phyloP scores from a whole-genome alignment of 30 jellyfish, hydroid and myxozoan species.

The Euphysa ruthae region DNA sequence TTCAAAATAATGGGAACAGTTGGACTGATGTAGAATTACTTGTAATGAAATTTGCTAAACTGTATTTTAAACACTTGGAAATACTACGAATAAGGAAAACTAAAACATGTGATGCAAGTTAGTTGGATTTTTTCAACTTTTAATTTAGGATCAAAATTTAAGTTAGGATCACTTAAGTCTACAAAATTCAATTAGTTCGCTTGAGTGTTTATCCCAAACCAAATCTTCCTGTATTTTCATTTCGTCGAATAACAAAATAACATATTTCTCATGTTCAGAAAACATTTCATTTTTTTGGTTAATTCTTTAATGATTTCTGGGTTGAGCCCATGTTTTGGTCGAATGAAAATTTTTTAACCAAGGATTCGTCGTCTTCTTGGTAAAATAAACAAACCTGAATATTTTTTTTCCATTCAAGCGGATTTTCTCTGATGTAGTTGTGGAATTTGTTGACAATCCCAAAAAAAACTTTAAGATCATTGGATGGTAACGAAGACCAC shows the following conservation, averaged over 20 bases:
- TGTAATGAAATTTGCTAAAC: conserved; percentile 54
- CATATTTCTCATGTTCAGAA: conserved; percentile 13
- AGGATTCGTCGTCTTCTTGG: conserved; percentile 44
- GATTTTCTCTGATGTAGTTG: conserved; percentile 40
- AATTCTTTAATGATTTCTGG: conserved; percentile 38
- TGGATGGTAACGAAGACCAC: conserved; percentile 29
- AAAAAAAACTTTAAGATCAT: conserved; percentile 38
- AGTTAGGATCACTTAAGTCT: conserved; percentile 43
- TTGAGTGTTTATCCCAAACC: conserved; percentile 69
- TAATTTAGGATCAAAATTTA: conserved; percentile 34
- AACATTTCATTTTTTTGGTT: background rate
- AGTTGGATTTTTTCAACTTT: conserved; percentile 31
- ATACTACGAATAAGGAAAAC: conserved; percentile 39
- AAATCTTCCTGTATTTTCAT: too few relatives aligned
- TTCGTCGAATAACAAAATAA: conserved; percentile 18
- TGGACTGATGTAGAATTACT: conserved; percentile 21
- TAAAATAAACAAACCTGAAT: conserved; percentile 36
- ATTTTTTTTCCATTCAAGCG: conserved; percentile 27
- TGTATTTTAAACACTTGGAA: conserved; percentile 26
- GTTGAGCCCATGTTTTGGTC: conserved; percentile 58
- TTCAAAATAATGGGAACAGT: conserved; percentile 44
- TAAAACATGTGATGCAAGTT: conserved; percentile 39
- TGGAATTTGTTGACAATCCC: conserved; percentile 42
- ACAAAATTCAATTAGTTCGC: conserved; percentile 52
- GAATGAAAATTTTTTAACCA: conserved; percentile 41